phyloP scores from a whole-genome alignment of 1,140 invertebrate species.

The Pollicipes pollicipes region DNA sequence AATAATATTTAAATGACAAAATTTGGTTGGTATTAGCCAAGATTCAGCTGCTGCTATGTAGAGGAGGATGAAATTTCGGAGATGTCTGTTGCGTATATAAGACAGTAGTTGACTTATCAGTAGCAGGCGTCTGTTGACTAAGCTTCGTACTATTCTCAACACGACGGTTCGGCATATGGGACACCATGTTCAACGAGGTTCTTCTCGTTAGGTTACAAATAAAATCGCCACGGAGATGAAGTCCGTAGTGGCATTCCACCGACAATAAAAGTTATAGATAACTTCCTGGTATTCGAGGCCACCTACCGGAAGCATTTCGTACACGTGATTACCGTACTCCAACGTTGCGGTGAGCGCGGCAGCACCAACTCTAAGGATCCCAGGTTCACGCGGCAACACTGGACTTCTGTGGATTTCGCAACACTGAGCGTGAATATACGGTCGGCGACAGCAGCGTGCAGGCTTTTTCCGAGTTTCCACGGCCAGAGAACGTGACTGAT shows the following conservation, averaged over 20 bases:
- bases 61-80: too few relatives aligned
- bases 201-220: not conserved
- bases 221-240: not conserved
- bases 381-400: slow-evolving; percentile 17
- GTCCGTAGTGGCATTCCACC: not conserved
- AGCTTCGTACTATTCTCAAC: too few relatives aligned
- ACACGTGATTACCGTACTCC: not conserved
- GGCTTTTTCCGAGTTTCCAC: slow-evolving; percentile 12
- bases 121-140: too few relatives aligned
- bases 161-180: too few relatives aligned
- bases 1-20: too few relatives aligned
- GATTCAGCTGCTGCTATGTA: too few relatives aligned
- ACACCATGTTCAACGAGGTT: too few relatives aligned
- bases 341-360: slow-evolving; percentile 15
- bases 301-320: not conserved
- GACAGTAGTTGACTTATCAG: too few relatives aligned
- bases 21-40: too few relatives aligned
- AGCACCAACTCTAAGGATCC: slow-evolving; percentile 21
- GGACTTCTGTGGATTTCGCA: slow-evolving; percentile 20
- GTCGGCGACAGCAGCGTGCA: slow-evolving; percentile 13
- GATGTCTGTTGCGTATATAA: too few relatives aligned
- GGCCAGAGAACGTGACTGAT: slow-evolving; percentile 13
- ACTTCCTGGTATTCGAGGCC: not conserved
- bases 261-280: not conserved
- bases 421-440: slow-evolving; percentile 12